Conservation (phyloP, 1,140 invertebrate species). For the Formica selysi region DNA sequence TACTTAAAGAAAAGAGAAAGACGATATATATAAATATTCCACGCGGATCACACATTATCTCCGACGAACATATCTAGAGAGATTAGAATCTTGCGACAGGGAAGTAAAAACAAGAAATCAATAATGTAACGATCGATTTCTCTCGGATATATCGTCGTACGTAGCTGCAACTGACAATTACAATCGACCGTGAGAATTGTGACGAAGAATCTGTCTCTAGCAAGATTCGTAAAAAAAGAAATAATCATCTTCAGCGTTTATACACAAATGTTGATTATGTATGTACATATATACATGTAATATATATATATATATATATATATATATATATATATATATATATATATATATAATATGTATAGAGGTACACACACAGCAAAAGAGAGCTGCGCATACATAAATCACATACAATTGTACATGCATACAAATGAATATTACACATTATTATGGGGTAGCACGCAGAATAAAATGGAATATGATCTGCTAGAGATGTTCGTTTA, state of each 20-base stretch:
- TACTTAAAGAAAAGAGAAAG: constrained; percentile 20
- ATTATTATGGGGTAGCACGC: constrained; percentile 68
- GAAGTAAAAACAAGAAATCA: constrained; percentile 12
- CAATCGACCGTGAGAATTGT: constrained; percentile 47
- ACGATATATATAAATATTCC: constrained; percentile 40
- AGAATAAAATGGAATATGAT: constrained; percentile 73
- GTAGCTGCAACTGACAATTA: constrained; percentile 39
- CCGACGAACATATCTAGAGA: constrained; percentile 62
- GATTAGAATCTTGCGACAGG: constrained; percentile 43
- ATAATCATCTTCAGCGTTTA: constrained; percentile 72
- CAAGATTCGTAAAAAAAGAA: constrained; percentile 57
- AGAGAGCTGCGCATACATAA: constrained; percentile 56
- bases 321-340: constrained; percentile 63
- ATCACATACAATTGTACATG: constrained; percentile 64
- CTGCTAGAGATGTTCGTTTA: constrained; percentile 49
- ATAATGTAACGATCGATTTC: constrained; percentile 36
- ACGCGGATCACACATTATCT: constrained; percentile 40
- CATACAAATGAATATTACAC: constrained; percentile 69
- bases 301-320: constrained; percentile 59
- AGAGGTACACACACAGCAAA: constrained; percentile 40
- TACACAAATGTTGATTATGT: constrained; percentile 62
- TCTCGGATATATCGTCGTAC: constrained; percentile 38
- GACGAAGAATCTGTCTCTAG: constrained; percentile 58
- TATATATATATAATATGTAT: constrained; percentile 63
- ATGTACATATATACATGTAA: constrained; percentile 64